Percentiles rank a stretch among this genome's conserved stretches.
Conservation (phyloP, 2,113 vertebrate species). For the Colaptes auratus region DNA sequence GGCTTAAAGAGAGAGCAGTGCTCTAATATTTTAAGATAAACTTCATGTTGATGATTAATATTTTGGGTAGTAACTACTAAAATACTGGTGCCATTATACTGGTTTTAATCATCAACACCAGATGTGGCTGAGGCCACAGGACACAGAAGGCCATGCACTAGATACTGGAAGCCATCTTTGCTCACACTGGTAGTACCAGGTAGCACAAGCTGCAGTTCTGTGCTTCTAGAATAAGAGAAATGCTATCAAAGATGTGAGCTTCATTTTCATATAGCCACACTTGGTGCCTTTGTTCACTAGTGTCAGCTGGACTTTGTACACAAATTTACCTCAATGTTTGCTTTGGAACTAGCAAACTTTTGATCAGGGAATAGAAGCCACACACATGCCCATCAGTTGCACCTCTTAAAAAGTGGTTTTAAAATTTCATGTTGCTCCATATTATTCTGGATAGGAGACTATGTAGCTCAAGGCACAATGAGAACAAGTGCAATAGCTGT, state of each 20-base stretch:
- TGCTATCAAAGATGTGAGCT: not conserved
- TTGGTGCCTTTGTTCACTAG: not conserved
- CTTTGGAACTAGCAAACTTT: not conserved
- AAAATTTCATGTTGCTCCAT: not conserved
- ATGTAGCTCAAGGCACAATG: not conserved
- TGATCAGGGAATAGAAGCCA: not conserved
- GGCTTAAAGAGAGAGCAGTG: not conserved
- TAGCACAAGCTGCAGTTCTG: not conserved
- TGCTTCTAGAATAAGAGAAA: not conserved
- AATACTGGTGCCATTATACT: not conserved
- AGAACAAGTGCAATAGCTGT: not conserved
- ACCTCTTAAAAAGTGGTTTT: not conserved
- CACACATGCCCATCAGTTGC: not conserved
- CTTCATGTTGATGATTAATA: not conserved
- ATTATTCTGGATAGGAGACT: not conserved
- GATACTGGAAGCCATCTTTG: not conserved
- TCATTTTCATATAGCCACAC: accelerated
- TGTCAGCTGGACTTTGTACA: not conserved
- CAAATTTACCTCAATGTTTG: not conserved
- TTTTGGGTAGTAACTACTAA: not conserved
- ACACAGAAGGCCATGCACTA: accelerated
- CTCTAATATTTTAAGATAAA: not conserved
- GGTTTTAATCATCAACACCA: not conserved
- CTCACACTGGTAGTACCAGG: accelerated
- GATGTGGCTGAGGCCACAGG: not conserved